Conservation (phyloP, 64 coral and sea anemone species). For the Stylophora pistillata region DNA sequence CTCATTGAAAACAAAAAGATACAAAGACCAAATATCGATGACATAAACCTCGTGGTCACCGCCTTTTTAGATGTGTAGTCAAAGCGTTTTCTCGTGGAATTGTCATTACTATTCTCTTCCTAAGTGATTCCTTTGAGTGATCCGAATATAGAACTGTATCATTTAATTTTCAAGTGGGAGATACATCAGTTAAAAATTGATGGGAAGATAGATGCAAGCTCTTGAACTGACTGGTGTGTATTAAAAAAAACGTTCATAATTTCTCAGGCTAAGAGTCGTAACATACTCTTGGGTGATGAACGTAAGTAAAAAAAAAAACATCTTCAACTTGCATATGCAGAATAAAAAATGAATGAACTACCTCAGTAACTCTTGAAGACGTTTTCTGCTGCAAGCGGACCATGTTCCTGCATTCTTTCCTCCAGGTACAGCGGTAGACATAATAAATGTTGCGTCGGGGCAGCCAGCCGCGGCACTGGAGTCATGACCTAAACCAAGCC, state of each 20-base stretch:
- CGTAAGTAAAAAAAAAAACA: not conserved
- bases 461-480: slow-evolving; percentile 8
- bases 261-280: not conserved
- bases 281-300: not conserved
- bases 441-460: slow-evolving; percentile 50
- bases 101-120: too few species aligned
- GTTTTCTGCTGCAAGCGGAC: slow-evolving; percentile 64
- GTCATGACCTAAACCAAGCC: slow-evolving; percentile 78
- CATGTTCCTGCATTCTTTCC: slow-evolving; percentile 68
- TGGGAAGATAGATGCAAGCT: too few species aligned
- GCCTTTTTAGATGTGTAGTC: too few species aligned
- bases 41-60: not conserved
- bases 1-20: not conserved
- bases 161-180: too few species aligned
- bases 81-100: too few species aligned
- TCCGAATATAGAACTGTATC: too few species aligned
- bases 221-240: too few species aligned
- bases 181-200: too few species aligned
- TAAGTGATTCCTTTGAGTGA: too few species aligned
- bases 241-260: too few species aligned
- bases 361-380: slow-evolving; percentile 54
- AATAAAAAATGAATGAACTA: not conserved
- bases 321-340: not conserved
- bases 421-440: slow-evolving; percentile 69
- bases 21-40: not conserved